A percentile compares a stretch with the other conserved stretches of the same genome.
Conservation (phyloP, 2,888 invertebrate species). For the Eretmocerus hayati region DNA sequence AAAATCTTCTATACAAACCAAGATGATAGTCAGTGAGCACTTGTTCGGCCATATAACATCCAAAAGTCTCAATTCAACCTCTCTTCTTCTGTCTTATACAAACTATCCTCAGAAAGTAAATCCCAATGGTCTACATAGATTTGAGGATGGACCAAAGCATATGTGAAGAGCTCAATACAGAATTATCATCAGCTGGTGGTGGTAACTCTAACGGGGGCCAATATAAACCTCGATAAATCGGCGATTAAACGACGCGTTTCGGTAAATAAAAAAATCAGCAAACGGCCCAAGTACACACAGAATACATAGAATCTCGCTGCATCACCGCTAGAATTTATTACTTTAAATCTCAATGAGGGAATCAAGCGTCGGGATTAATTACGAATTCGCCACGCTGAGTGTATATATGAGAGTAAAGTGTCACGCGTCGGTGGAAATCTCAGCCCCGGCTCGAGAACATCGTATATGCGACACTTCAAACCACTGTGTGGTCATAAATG, state of each 20-base stretch:
- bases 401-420: conserved; percentile 5
- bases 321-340: too few relatives aligned
- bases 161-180: conserved; percentile 6
- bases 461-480: too few relatives aligned
- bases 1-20: too few relatives aligned
- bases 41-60: background rate
- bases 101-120: too few relatives aligned
- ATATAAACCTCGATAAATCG: conserved; percentile 22
- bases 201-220: too few relatives aligned
- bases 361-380: conserved; percentile 29
- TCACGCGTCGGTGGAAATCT: conserved; percentile 26
- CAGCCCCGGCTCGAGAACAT: background rate
- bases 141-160: background rate
- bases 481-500: background rate
- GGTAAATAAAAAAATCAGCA: background rate
- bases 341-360: conserved; percentile 3
- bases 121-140: too few relatives aligned
- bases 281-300: conserved; percentile 9
- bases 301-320: too few relatives aligned
- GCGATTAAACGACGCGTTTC: conserved; percentile 15
- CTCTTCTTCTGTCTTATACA: too few relatives aligned
- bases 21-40: too few relatives aligned
- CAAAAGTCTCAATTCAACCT: too few relatives aligned
- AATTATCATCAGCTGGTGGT: too few relatives aligned
- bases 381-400: conserved; percentile 10